Evolutionary conservation across 2,888 invertebrate genomes (phyloP).

Genomic region (Mythimna pallens): DNA sequence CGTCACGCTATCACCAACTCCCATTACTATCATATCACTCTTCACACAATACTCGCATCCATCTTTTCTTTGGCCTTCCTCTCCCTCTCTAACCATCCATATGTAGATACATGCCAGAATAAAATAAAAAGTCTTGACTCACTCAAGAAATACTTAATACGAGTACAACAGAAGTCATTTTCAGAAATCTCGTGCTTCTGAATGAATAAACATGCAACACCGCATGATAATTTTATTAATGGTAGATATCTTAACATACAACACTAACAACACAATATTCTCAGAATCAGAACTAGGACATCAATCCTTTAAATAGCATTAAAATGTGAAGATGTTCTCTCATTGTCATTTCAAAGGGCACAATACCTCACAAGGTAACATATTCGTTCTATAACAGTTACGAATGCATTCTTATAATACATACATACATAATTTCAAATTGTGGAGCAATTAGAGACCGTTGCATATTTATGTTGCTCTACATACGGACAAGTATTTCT

Average conservation of each 20-base stretch:
- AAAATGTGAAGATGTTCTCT: slow-evolving; percentile 54
- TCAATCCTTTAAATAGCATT: slow-evolving; percentile 50
- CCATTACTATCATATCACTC: too few species aligned
- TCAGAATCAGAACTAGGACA: slow-evolving; percentile 47
- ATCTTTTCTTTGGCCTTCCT: too few species aligned
- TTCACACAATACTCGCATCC: too few species aligned
- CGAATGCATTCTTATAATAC: slow-evolving; percentile 30
- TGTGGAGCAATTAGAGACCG: slow-evolving; percentile 32
- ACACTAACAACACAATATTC: slow-evolving; percentile 30
- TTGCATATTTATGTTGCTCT: slow-evolving; percentile 35
- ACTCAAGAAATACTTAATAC: not conserved
- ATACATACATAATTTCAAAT: slow-evolving; percentile 5
- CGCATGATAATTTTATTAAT: slow-evolving; percentile 18
- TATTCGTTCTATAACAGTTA: slow-evolving; percentile 42
- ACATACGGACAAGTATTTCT: slow-evolving; percentile 24
- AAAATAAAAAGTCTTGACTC: not conserved
- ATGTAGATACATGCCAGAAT: not conserved
- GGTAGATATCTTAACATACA: slow-evolving; percentile 1
- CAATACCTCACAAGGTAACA: slow-evolving; percentile 28
- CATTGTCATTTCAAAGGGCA: slow-evolving; percentile 55
- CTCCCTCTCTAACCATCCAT: too few species aligned
- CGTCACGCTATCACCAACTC: too few species aligned
- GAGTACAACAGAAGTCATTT: not conserved
- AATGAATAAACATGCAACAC: not conserved
- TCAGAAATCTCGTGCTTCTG: not conserved